phyloP scores from a whole-genome alignment of 1,140 invertebrate genomes.

The Micrasema minimum region DNA sequence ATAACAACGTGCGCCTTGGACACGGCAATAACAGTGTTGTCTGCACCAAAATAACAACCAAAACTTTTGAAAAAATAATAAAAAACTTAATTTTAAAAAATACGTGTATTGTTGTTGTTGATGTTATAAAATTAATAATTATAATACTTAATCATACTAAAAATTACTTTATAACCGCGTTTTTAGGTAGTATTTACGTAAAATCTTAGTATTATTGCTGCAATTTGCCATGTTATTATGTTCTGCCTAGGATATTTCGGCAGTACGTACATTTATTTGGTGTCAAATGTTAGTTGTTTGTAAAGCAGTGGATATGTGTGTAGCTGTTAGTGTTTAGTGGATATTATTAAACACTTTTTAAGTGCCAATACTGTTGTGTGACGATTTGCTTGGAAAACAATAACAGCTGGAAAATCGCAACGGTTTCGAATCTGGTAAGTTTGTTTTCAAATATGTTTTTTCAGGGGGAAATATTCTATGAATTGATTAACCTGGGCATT shows the following conservation, averaged over 20 bases:
- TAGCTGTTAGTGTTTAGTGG: constrained; percentile 29
- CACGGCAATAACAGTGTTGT: constrained; percentile 1
- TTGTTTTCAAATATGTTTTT: background rate
- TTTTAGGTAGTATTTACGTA: too few species aligned
- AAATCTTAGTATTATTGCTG: too few species aligned
- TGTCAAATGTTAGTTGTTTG: constrained; percentile 35
- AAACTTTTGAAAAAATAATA: background rate
- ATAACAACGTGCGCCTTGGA: background rate
- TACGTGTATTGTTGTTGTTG: background rate
- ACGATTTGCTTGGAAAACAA: background rate
- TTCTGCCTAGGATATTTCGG: background rate
- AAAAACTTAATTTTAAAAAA: background rate
- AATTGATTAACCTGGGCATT: too few species aligned
- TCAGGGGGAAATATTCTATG: too few species aligned
- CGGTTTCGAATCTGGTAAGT: background rate
- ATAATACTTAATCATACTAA: background rate
- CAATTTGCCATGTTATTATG: background rate
- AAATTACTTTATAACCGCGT: background rate
- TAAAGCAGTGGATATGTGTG: constrained; percentile 41
- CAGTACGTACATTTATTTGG: constrained; percentile 27
- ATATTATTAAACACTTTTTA: too few species aligned
- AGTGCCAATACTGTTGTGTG: too few species aligned
- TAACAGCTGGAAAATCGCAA: background rate
- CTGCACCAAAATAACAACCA: too few species aligned
- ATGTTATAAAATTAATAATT: constrained; percentile 2